Evolutionary conservation across 2,113 vertebrate species (phyloP).

Genomic region (Solea senegalensis): DNA sequence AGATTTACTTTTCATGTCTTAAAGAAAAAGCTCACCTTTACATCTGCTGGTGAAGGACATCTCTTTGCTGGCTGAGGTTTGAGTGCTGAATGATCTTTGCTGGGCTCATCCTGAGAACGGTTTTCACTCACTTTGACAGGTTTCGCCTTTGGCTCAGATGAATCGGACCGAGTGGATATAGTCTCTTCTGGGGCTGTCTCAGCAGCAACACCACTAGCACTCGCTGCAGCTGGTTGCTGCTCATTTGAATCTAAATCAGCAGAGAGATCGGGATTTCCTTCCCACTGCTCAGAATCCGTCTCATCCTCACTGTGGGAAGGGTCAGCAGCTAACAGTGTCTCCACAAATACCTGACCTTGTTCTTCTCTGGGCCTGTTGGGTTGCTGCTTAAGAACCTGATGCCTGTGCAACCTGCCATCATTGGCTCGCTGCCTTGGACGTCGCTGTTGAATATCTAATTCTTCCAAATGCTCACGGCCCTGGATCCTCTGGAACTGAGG

Average conservation of each 20-base stretch:
- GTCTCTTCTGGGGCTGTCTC: neutral
- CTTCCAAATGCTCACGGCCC: neutral
- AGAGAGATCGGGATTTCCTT: constrained; percentile 1
- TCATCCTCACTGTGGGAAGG: constrained; percentile 50
- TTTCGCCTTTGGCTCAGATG: constrained; percentile 14
- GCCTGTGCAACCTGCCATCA: constrained; percentile 3
- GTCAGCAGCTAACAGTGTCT: constrained; percentile 56
- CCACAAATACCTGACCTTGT: constrained; percentile 31
- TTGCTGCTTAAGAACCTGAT: constrained; percentile 40
- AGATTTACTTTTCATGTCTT: neutral
- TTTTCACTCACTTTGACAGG: neutral
- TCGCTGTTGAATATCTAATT: constrained; percentile 39
- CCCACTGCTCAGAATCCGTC: constrained; percentile 14
- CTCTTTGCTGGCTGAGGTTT: neutral
- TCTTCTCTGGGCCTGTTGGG: neutral
- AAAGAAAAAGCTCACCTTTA: constrained; percentile 37
- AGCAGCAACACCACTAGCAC: neutral
- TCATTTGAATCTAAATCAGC: constrained; percentile 22
- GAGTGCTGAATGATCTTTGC: neutral
- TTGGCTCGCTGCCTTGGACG: neutral
- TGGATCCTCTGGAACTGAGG: constrained; percentile 7
- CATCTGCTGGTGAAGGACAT: neutral
- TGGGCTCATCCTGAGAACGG: neutral
- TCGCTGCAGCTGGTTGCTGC: neutral
- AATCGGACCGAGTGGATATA: constrained; percentile 12